These are phyloP conservation scores for Stratiolaelaps scimitus DNA, from an alignment of 1,140 invertebrate genomes.

Conservation along the genomic window DNA sequence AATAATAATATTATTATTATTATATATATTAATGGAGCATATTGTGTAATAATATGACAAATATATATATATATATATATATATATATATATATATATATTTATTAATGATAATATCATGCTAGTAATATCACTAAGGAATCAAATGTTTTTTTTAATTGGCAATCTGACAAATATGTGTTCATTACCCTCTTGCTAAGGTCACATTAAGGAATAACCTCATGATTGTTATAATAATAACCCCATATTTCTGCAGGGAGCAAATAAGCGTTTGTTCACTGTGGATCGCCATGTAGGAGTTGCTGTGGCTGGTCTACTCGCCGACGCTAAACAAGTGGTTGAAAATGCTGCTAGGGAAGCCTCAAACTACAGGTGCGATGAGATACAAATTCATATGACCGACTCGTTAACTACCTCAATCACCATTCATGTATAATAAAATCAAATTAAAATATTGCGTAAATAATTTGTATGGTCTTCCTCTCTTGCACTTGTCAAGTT, in stretches of 20 bases:
- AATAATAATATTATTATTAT: too few species aligned
- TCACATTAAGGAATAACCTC: not conserved
- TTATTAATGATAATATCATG: too few species aligned
- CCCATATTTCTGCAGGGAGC: constrained; percentile 50
- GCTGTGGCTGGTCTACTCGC: constrained; percentile 82
- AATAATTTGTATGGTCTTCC: constrained; percentile 14
- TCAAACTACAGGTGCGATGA: constrained; percentile 73
- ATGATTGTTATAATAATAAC: not conserved
- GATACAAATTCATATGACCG: constrained; percentile 57
- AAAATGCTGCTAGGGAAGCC: constrained; percentile 78
- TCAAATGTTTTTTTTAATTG: too few species aligned
- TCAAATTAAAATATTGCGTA: constrained; percentile 9
- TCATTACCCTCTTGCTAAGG: too few species aligned
- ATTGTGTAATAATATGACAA: too few species aligned
- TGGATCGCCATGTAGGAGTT: constrained; percentile 89
- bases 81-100: too few species aligned
- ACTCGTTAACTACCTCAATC: not conserved
- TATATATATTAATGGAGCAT: too few species aligned
- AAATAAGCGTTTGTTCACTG: constrained; percentile 83
- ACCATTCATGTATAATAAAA: constrained; percentile 22
- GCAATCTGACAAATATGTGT: too few species aligned
- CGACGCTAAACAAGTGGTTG: constrained; percentile 79
- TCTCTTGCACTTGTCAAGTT: not conserved
- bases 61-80: too few species aligned
- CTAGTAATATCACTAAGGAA: too few species aligned